These are phyloP conservation scores for Drosophila multiciliata DNA, from an alignment of 2,888 invertebrate species.

Conservation along the genomic window DNA sequence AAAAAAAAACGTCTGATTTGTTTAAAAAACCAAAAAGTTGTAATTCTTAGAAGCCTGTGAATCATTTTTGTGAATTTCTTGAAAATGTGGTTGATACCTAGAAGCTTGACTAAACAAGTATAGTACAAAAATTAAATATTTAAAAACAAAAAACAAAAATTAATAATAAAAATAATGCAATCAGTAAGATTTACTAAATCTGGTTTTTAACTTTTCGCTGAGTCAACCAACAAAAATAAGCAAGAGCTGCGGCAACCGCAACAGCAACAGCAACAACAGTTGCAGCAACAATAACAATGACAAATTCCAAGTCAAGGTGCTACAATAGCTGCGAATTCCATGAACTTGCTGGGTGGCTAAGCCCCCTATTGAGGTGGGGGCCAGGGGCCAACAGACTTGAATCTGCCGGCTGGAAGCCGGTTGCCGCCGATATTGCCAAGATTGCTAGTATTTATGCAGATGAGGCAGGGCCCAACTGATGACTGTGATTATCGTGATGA, in stretches of 20 bases:
- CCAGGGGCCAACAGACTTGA: not conserved
- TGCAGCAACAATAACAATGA: constrained; percentile 61
- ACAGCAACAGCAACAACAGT: constrained; percentile 7
- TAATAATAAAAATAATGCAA: not conserved
- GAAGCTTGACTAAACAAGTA: not conserved
- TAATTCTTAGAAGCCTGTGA: not conserved
- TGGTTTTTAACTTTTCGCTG: constrained; percentile 25
- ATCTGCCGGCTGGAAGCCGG: constrained; percentile 14
- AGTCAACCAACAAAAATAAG: constrained; percentile 32
- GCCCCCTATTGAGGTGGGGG: constrained; percentile 11
- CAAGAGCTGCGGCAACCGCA: not conserved
- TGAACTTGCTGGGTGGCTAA: constrained; percentile 73
- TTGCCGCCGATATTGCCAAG: constrained; percentile 21
- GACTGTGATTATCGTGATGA: constrained; percentile 60
- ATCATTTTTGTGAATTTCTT: not conserved
- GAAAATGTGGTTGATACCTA: not conserved
- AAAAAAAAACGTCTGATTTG: not conserved
- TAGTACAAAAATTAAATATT: not conserved
- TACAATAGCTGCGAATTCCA: constrained; percentile 69
- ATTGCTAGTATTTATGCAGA: constrained; percentile 61
- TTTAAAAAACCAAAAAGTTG: not conserved
- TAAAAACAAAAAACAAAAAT: not conserved
- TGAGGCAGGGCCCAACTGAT: constrained; percentile 59
- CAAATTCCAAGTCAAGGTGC: constrained; percentile 73
- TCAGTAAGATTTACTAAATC: not conserved